phyloP scores from a whole-genome alignment of 1,140 invertebrate genomes.

The Pentalonia nigronervosa region DNA sequence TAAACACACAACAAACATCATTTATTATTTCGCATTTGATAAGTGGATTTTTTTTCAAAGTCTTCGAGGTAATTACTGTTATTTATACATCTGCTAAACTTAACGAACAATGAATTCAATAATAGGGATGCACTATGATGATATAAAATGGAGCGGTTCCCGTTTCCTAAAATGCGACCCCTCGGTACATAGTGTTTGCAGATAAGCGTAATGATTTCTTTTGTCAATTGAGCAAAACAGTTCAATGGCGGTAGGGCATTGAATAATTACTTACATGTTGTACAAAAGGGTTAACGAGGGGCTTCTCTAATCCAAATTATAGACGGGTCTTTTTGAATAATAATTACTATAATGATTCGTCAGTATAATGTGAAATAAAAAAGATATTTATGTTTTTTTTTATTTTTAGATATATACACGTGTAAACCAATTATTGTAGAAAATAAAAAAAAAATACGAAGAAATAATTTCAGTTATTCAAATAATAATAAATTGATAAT shows the following conservation, averaged over 20 bases:
- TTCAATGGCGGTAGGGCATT: not conserved
- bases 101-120: not conserved
- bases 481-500: not conserved
- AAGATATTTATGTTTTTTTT: not conserved
- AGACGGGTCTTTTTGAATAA: not conserved
- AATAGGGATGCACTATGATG: slow-evolving; percentile 16
- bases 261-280: slow-evolving; percentile 38
- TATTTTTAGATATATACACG: not conserved
- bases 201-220: slow-evolving; percentile 51
- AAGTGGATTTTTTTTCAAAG: slow-evolving; percentile 26
- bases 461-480: not conserved
- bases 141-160: not conserved
- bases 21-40: slow-evolving; percentile 16
- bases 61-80: not conserved
- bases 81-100: slow-evolving; percentile 36
- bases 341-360: not conserved
- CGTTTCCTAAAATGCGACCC: slow-evolving; percentile 13
- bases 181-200: slow-evolving; percentile 31
- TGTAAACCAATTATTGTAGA: not conserved
- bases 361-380: not conserved
- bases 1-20: not conserved
- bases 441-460: not conserved
- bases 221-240: slow-evolving; percentile 45
- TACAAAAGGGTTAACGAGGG: slow-evolving; percentile 43
- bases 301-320: slow-evolving; percentile 19